Evolutionary conservation across 2,113 vertebrate genomes (phyloP).

Genomic region (Nicator chloris): DNA sequence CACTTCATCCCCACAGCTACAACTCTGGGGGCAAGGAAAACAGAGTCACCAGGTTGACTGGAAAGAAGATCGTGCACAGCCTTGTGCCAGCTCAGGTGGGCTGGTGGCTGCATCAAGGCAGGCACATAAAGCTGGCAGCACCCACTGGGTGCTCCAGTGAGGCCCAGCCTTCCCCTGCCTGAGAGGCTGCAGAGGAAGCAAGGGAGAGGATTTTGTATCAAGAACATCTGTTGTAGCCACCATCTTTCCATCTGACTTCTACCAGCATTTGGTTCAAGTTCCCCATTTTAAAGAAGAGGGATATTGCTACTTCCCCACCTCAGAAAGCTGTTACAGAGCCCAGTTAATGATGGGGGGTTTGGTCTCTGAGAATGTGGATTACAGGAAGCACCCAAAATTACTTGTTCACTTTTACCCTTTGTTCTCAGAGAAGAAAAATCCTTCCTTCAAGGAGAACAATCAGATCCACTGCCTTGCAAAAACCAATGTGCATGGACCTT

Average conservation of each 20-base stretch:
- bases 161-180: background rate
- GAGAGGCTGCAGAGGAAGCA: background rate
- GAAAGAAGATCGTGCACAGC: background rate
- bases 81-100: background rate
- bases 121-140: background rate
- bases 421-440: background rate
- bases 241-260: background rate
- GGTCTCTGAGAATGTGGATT: background rate
- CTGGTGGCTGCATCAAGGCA: background rate
- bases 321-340: background rate
- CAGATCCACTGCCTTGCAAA: background rate
- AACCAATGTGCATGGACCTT: background rate
- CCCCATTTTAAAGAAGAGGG: background rate
- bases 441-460: background rate
- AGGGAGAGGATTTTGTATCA: background rate
- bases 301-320: conserved; percentile 8
- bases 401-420: background rate
- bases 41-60: background rate
- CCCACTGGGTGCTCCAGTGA: background rate
- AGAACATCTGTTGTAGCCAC: background rate
- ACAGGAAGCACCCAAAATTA: background rate
- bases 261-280: background rate
- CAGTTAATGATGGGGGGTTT: background rate
- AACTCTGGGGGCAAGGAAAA: background rate
- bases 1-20: background rate